Evolutionary conservation across 2,113 vertebrate genomes (phyloP), one percentile per base, ranked within the genome.

Genomic region (Phoenicopterus ruber): DNA sequence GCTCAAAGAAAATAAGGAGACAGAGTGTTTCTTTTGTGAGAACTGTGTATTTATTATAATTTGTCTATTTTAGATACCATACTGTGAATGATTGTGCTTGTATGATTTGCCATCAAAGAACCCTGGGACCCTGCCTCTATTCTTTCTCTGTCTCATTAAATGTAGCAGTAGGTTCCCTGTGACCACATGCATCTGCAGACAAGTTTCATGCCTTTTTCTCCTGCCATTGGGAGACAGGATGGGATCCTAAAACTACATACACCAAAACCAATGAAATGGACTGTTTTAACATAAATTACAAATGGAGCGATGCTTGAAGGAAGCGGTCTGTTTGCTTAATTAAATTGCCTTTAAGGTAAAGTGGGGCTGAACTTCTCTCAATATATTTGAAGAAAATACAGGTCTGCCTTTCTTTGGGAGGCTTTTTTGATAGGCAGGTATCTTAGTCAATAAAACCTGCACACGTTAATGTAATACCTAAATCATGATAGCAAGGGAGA

Each of bases 1-100:
- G 32, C 88, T 94, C 96, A 95, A 93, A 95, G 90, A 80, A 96
- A 97, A 91, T 55, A 90, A 62, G 71, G 52, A 87, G 66, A n/a
- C 49, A 80, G 65, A 49, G 70, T 57, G 49, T 90, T 86, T 86
- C 47, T 84, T 81, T 67, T 46, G 55, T 81, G 40, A 81, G 81
- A 94, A 78, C 32, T 2, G 1, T 69, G 57, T 92, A 63, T 94
- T 80, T 91, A 62, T 78, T 92, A 17, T 21, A 83, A 86, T 63
- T 86, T 89, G 49, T 94, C 90, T 97, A 4, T 93, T 94, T 91
- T 90, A 81, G 66, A 49, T 84, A 61, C 44, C 47, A 29, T 49
- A 25, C 74, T 93, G 88, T 93, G 80, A 88, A 67, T 70, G 5
- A 67, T 9, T 88, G 52, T 86, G 40, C 83, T 77, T 90, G 66